phyloP scores from a whole-genome alignment of 2,797 vertebrate species.

The Bucorvus abyssinicus region DNA sequence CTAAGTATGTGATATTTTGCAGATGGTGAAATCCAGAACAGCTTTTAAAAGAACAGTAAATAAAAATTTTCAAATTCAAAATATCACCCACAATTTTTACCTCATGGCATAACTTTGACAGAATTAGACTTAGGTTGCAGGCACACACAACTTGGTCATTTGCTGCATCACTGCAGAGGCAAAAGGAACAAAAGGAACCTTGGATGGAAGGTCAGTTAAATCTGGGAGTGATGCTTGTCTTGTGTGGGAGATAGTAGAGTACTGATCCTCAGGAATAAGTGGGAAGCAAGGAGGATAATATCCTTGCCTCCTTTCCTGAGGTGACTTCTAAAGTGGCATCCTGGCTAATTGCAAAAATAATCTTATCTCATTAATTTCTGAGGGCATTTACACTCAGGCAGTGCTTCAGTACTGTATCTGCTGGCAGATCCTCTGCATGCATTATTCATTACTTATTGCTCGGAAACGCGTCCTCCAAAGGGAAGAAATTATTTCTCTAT shows the following conservation, averaged over 20 bases:
- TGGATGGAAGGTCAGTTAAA: background rate
- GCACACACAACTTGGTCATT: background rate
- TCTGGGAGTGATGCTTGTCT: background rate
- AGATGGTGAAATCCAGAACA: background rate
- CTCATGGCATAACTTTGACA: background rate
- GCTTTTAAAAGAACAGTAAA: background rate
- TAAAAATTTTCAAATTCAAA: background rate
- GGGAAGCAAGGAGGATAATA: background rate
- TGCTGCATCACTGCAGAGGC: background rate
- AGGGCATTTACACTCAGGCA: background rate
- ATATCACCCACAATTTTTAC: background rate
- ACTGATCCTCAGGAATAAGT: background rate
- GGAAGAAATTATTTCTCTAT: background rate
- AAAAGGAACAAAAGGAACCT: background rate
- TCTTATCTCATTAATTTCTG: background rate
- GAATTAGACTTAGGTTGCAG: background rate
- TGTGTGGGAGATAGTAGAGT: background rate
- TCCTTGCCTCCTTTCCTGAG: background rate
- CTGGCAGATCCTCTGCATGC: background rate
- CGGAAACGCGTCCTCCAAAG: background rate
- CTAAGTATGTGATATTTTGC: constrained; percentile 81
- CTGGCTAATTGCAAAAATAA: background rate
- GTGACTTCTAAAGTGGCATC: background rate
- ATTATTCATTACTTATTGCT: constrained; percentile 5
- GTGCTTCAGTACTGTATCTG: background rate